These are phyloP conservation scores for Bucco capensis DNA, from an alignment of 2,113 vertebrate species.

Conservation along the genomic window DNA sequence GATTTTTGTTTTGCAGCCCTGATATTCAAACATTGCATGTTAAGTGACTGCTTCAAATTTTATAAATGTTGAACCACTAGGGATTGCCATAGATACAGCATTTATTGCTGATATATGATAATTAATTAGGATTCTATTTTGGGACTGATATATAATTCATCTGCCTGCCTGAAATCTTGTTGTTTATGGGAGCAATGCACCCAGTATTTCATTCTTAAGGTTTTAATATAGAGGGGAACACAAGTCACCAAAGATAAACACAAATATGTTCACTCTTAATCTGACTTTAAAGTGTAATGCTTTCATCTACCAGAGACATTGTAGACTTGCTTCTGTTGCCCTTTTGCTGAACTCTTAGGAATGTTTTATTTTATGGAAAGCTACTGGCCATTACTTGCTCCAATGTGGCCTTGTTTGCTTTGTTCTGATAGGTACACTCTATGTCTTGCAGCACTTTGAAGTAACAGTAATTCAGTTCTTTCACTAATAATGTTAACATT, in stretches of 20 bases:
- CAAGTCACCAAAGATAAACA: not conserved
- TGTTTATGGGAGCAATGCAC: not conserved
- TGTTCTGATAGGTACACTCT: not conserved
- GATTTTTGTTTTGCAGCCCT: not conserved
- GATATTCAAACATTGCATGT: not conserved
- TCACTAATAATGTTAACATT: not conserved
- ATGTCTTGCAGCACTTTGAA: not conserved
- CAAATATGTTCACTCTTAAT: not conserved
- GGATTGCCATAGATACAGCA: not conserved
- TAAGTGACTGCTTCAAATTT: not conserved
- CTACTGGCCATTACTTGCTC: not conserved
- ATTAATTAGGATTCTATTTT: not conserved
- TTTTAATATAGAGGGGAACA: not conserved
- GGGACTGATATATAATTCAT: not conserved
- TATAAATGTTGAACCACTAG: not conserved
- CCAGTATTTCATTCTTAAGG: not conserved
- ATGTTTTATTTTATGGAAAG: not conserved
- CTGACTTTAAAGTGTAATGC: not conserved
- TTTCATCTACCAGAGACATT: not conserved
- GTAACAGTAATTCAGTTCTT: not conserved
- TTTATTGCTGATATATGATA: not conserved
- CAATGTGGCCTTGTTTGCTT: not conserved
- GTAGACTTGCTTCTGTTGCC: not conserved
- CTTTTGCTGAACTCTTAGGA: conserved; percentile 17
- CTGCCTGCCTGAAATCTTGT: not conserved